Percentiles rank a stretch among this genome's conserved stretches.
These are phyloP conservation scores for Trachelus troglodyta DNA, from an alignment of 2,888 invertebrate genomes.

Conservation along the genomic window DNA sequence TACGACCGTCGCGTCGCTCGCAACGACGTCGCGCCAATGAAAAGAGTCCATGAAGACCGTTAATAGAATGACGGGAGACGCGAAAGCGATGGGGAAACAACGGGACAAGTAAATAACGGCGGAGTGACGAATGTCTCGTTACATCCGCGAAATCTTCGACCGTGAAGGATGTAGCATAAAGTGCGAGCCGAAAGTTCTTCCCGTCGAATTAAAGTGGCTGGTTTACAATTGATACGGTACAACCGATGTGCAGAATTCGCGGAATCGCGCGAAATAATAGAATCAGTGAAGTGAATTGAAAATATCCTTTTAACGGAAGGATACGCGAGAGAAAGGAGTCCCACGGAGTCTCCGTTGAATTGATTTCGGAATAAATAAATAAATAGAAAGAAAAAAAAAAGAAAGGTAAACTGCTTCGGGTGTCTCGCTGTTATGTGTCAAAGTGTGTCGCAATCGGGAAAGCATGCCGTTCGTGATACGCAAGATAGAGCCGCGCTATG, in stretches of 20 bases:
- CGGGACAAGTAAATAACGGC: not conserved
- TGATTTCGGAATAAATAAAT: not conserved
- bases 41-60: not conserved
- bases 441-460: not conserved
- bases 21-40: conserved; percentile 11
- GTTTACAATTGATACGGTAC: not conserved
- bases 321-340: no score
- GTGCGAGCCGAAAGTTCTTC: not conserved
- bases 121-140: conserved; percentile 21
- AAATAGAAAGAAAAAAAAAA: not conserved
- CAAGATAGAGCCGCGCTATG: conserved; percentile 82
- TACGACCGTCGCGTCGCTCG: conserved; percentile 56
- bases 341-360: not conserved
- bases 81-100: not conserved
- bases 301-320: not conserved
- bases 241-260: not conserved
- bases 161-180: not conserved
- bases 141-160: not conserved
- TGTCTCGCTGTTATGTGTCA: not conserved
- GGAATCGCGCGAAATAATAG: not conserved
- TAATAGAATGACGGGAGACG: not conserved
- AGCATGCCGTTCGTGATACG: conserved; percentile 89
- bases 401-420: not conserved
- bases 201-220: not conserved
- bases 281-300: not conserved